Percentiles rank a stretch among this genome's conserved stretches.
These are phyloP conservation scores for Drosophila eohydei DNA, from an alignment of 2,888 invertebrate species.

Conservation along the genomic window DNA sequence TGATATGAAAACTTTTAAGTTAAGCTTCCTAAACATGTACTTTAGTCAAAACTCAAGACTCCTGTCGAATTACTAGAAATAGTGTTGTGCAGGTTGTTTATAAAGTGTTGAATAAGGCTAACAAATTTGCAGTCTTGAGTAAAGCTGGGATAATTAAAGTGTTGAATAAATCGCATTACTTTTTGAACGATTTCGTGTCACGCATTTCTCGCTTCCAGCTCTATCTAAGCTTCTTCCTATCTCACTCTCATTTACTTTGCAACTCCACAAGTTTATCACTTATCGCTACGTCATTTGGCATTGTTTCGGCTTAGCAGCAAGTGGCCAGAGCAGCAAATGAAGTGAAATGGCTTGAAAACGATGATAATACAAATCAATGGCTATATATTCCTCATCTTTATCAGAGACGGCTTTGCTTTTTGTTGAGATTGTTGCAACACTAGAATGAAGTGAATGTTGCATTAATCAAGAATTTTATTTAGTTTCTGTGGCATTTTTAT, in stretches of 20 bases:
- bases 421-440: constrained; percentile 10
- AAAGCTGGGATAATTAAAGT: not conserved
- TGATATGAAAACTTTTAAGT: not conserved
- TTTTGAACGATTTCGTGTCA: not conserved
- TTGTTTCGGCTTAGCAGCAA: constrained; percentile 51
- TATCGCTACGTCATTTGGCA: constrained; percentile 63
- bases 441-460: constrained; percentile 20
- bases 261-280: constrained; percentile 41
- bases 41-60: no score
- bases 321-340: constrained; percentile 66
- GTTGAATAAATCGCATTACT: not conserved
- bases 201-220: not conserved
- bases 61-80: no score
- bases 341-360: constrained; percentile 72
- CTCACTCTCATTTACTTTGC: constrained; percentile 26
- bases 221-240: not conserved
- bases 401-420: not conserved
- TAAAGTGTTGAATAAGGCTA: not conserved
- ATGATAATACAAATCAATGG: constrained; percentile 75
- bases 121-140: not conserved
- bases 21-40: no score
- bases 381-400: constrained; percentile 12
- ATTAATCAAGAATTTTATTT: constrained; percentile 14
- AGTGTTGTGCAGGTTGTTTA: no score
- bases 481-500: constrained; percentile 19